Evolutionary conservation across 1,140 invertebrate species (phyloP), one percentile per base, ranked within the genome.

Genomic region (Neotoxoptera formosana): DNA sequence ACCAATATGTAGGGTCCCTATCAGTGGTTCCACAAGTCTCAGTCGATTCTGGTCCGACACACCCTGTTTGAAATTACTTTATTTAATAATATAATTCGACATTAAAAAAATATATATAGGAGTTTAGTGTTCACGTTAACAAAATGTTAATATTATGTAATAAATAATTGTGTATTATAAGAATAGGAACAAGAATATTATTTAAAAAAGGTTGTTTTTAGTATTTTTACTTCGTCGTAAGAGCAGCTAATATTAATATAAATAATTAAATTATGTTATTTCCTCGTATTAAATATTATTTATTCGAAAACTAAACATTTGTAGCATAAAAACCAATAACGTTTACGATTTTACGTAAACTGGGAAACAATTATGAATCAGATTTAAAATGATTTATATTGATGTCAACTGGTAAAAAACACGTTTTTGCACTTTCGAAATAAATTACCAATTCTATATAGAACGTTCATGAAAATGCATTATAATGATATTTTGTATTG

Each of bases 1-100:
- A 91, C 41, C 56, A 83, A 91, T 91, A 67, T 83, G 45, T 91
- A 91, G 90, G 90, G 90, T 45, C 60, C 76, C n/a, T 67, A 81
- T 8, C 76, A 91, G 67, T 47, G 90, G 90, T 91, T 48, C 67
- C 67, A 91, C 67, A 91, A 91, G 41, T n/a, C 17, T 36, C 7
- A 9, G 67, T 48, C 30, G 11, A 36, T 20, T 53, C 8, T 56
- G 11, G 20, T 30, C 30, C 25, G 67, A 91, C 76, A 91, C 67
- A 83, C 60, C 90, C 90, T 81, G 17, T 51, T 88, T 88, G 34
- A 51, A 47, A 9, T 30, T 30, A 30, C 48, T 47, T n/a, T 87
- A 87, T 87, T 87, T 30, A 87, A 25, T 41, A 41, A 41, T 25
- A 41, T 25, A 41, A 34, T 76, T 76, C 14, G 60, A n/a, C 30